These are phyloP conservation scores for Malaclemys terrapin DNA, from an alignment of 2,113 vertebrate species.

Conservation along the genomic window DNA sequence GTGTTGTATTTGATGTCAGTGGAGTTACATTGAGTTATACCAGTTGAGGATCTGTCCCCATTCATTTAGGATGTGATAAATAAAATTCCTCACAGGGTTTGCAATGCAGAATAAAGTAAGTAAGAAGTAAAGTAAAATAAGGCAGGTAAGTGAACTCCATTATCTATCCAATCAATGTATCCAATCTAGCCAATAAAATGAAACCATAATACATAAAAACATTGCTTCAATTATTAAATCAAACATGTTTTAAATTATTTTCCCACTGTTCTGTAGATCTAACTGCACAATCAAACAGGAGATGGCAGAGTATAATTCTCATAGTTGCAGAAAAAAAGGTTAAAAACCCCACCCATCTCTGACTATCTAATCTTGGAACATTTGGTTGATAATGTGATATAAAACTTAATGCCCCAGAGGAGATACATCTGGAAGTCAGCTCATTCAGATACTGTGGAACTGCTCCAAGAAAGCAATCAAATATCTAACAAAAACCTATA, in stretches of 20 bases:
- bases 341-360: conserved; percentile 66
- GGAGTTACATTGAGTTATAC: conserved; percentile 54
- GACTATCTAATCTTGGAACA: conserved; percentile 69
- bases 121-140: background rate
- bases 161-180: conserved; percentile 61
- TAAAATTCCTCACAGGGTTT: conserved; percentile 27
- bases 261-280: background rate
- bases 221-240: conserved; percentile 61
- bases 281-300: background rate
- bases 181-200: conserved; percentile 26
- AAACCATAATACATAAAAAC: conserved; percentile 16
- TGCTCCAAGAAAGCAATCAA: conserved; percentile 75
- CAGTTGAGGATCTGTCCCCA: conserved; percentile 7
- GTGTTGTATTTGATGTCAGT: conserved; percentile 39
- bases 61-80: conserved; percentile 40
- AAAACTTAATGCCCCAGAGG: conserved; percentile 69
- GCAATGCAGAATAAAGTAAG: conserved; percentile 37
- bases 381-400: conserved; percentile 68
- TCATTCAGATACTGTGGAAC: conserved; percentile 63
- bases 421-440: conserved; percentile 72
- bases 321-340: conserved; percentile 60
- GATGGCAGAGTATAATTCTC: background rate
- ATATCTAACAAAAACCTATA: conserved; percentile 66
- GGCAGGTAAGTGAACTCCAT: background rate
- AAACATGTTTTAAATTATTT: conserved; percentile 36